Evolutionary conservation across 2,888 invertebrate genomes (phyloP).

Genomic region (Microctonus brassicae): DNA sequence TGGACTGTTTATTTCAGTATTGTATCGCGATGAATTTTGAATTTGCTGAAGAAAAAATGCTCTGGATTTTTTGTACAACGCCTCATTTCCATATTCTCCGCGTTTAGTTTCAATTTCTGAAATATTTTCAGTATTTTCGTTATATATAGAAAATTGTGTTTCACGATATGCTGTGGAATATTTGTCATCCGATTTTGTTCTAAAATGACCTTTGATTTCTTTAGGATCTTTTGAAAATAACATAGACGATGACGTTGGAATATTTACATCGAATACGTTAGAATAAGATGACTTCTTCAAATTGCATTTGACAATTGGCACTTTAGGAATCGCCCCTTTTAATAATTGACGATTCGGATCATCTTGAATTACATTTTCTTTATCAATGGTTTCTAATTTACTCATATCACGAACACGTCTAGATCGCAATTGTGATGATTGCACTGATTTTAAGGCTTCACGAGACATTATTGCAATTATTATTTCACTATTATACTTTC

Average conservation of each 20-base stretch:
- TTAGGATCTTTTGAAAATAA: neutral
- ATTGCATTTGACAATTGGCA: neutral
- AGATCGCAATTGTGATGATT: neutral
- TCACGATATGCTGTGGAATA: too few relatives aligned
- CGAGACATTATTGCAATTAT: neutral
- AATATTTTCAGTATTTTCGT: neutral
- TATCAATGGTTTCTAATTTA: neutral
- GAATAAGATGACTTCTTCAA: neutral
- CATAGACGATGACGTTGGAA: neutral
- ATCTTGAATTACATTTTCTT: neutral
- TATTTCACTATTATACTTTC: neutral
- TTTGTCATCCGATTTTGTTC: neutral
- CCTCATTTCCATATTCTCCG: neutral
- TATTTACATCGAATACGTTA: neutral
- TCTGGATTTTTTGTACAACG: neutral
- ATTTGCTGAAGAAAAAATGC: neutral
- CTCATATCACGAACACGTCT: neutral
- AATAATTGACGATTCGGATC: neutral
- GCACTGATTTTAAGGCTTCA: neutral
- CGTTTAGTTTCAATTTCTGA: neutral
- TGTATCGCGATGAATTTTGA: neutral
- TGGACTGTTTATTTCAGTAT: neutral
- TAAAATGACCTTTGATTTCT: neutral
- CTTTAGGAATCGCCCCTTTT: neutral
- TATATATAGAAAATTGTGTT: neutral